phyloP scores from a whole-genome alignment of 2,113 vertebrate species.

The Corydoras sp. region DNA sequence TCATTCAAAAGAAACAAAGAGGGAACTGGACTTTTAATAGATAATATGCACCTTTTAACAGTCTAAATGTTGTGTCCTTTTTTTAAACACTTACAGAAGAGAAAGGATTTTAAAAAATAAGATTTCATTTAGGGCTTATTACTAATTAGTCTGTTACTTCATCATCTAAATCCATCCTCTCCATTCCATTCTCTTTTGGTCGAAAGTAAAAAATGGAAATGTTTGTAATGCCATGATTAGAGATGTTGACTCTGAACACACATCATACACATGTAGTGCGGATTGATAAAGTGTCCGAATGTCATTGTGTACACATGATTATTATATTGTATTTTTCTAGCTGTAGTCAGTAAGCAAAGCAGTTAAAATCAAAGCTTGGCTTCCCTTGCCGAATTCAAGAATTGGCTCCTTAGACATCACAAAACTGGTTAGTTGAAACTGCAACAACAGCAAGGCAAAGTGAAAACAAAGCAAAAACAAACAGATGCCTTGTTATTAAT shows the following conservation, averaged over 20 bases:
- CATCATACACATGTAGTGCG: not conserved
- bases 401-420: not conserved
- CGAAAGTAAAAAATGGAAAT: not conserved
- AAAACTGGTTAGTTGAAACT: conserved; percentile 49
- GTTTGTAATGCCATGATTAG: not conserved
- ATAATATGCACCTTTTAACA: too few relatives aligned
- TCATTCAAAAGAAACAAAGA: too few relatives aligned
- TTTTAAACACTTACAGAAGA: too few relatives aligned
- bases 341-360: not conserved
- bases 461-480: conserved; percentile 53
- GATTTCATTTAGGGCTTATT: too few relatives aligned
- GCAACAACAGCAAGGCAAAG: conserved; percentile 56
- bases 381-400: conserved; percentile 1
- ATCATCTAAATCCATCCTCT: too few relatives aligned
- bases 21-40: too few relatives aligned
- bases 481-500: conserved; percentile 61
- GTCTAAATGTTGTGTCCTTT: too few relatives aligned
- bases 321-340: not conserved
- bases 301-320: too few relatives aligned
- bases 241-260: not conserved
- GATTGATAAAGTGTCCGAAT: not conserved
- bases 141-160: too few relatives aligned
- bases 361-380: not conserved
- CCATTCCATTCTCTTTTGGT: too few relatives aligned
- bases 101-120: too few relatives aligned